Evolutionary conservation across 2,113 vertebrate species (phyloP), one percentile per base, ranked within the genome.

Genomic region (Chaenocephalus aceratus): DNA sequence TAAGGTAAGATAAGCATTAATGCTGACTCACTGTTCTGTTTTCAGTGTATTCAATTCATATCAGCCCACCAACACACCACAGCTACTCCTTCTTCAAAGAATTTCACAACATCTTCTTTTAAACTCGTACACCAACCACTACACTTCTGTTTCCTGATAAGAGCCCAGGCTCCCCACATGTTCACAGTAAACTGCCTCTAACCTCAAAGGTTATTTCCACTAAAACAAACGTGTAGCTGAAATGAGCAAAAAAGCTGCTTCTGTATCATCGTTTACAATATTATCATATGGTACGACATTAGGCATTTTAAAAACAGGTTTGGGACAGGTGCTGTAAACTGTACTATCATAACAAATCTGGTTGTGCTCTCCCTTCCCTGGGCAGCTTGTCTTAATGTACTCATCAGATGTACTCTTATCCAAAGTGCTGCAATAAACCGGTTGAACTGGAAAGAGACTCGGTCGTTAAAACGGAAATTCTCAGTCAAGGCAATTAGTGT

Each of bases 131-230:
- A 49, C 59, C 2, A 30, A 61, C 34, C 4, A 0, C 53, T 62
- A 4, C 26, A 48, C 45, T 21, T 77, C 16, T 58, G 48, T n/a
- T 67, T 58, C 56, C 41, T 76, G 69, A 71, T 60, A 71, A 67
- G 69, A 23, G 13, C 8, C 41, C 3, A 2, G 11, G 16, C n/a
- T 53, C 12, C 11, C 14, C 18, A 16, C 12, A 36, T 52, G 2
- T 45, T 16, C 1, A 0, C 69, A 18, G 26, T 45, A 13, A 75
- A 51, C 11, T 1, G n/a, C 49, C 3, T n/a, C 13, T 18, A 49
- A 56, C 60, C 12, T 26, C 30, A 62, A 34, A 51, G 21, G 30
- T 18, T 1, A 51, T n/a, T 65, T 69, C 51, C 51, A 16, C 18
- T 41, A 15, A 26, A 48, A 53, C 6, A 53, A 44, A 16, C 23